phyloP scores from a whole-genome alignment of 2,888 invertebrate species.

The Petrolisthes cinctipes region DNA sequence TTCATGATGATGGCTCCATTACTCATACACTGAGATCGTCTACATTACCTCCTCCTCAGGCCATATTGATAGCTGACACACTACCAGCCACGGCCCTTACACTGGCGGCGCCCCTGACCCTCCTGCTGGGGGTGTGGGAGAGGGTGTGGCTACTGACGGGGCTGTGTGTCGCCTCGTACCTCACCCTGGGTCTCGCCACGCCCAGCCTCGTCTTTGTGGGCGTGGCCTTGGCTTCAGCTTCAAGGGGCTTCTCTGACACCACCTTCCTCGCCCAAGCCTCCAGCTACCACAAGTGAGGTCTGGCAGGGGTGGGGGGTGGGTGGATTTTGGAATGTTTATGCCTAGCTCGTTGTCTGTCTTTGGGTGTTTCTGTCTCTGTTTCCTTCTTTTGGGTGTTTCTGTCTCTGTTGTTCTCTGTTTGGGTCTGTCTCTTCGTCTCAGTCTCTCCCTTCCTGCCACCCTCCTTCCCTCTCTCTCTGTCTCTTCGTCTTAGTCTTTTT shows the following conservation, averaged over 20 bases:
- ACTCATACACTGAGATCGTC: not conserved
- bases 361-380: not conserved
- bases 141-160: conserved; percentile 41
- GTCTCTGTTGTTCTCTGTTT: not conserved
- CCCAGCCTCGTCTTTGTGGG: conserved; percentile 51
- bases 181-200: conserved; percentile 46
- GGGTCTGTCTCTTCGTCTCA: not conserved
- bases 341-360: not conserved
- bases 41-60: conserved; percentile 25
- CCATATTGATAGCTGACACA: conserved; percentile 58
- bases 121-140: conserved; percentile 31
- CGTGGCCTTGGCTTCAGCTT: conserved; percentile 56
- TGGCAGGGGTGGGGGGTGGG: not conserved
- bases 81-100: conserved; percentile 57
- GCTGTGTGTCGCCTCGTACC: conserved; percentile 55
- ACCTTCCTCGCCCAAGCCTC: conserved; percentile 57
- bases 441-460: no score
- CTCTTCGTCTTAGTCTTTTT: no score
- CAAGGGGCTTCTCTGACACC: conserved; percentile 57
- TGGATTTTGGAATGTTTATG: conserved; percentile 1
- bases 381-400: not conserved
- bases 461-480: no score
- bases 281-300: conserved; percentile 50
- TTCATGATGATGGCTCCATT: no score
- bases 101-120: conserved; percentile 46